Percentiles rank a stretch among this genome's conserved stretches.
These are phyloP conservation scores for Prunella himalayana DNA, from an alignment of 2,113 vertebrate species.

Conservation along the genomic window DNA sequence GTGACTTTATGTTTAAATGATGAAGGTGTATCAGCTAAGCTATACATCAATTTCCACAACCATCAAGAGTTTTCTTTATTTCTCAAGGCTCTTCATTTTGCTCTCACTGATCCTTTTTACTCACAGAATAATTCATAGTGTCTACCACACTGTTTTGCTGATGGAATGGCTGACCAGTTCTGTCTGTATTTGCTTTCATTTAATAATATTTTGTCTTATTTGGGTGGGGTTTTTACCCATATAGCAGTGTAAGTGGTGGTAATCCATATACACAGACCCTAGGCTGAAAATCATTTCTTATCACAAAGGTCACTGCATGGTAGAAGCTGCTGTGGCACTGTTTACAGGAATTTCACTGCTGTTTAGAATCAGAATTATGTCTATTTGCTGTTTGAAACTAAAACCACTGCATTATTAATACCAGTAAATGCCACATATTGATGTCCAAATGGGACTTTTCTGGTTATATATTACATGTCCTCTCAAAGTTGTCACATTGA, in stretches of 20 bases:
- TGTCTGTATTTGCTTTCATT: not conserved
- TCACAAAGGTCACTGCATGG: not conserved
- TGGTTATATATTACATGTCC: conserved; percentile 57
- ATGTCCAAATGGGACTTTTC: conserved; percentile 35
- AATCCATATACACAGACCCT: not conserved
- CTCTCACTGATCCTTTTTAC: not conserved
- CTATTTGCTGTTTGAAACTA: conserved; percentile 39
- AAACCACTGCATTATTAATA: conserved; percentile 59
- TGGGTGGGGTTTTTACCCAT: not conserved
- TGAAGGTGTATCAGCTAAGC: not conserved
- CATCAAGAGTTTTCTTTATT: not conserved
- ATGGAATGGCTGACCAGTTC: not conserved
- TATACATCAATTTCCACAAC: not conserved
- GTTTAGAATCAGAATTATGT: conserved; percentile 27
- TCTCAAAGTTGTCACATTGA: conserved; percentile 53
- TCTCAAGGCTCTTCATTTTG: not conserved
- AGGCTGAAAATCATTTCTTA: conserved; percentile 19
- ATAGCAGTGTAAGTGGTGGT: not conserved
- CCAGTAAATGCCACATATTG: conserved; percentile 46
- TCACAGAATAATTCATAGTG: not conserved
- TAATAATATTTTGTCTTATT: not conserved
- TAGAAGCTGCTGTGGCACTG: not conserved
- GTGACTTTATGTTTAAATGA: not conserved
- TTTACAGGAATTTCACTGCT: conserved; percentile 20
- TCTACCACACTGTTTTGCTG: not conserved